phyloP scores from a whole-genome alignment of 2,113 vertebrate species.

The Sitta europaea region DNA sequence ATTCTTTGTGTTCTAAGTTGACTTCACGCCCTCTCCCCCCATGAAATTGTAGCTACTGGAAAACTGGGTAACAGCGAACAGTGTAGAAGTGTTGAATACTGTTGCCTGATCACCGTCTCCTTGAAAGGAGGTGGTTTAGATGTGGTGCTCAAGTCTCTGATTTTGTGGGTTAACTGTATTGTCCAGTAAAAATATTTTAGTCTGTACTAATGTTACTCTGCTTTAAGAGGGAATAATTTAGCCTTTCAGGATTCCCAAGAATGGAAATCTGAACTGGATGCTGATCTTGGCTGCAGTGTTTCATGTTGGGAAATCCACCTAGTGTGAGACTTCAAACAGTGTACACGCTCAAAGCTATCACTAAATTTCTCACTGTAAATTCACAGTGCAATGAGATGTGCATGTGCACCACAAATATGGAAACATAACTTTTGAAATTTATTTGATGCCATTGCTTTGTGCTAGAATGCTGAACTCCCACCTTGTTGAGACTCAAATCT shows the following conservation, averaged over 20 bases:
- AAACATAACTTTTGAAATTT: neutral
- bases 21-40: too few species aligned
- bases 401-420: neutral
- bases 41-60: neutral
- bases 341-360: neutral
- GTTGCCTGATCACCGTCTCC: neutral
- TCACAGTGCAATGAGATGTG: accelerated
- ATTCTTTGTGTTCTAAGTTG: neutral
- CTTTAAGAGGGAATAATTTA: neutral
- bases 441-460: neutral
- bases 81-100: neutral
- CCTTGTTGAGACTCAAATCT: neutral
- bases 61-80: neutral
- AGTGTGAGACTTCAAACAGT: neutral
- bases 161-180: neutral
- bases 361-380: neutral
- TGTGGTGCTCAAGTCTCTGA: neutral
- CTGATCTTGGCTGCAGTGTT: neutral
- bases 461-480: neutral
- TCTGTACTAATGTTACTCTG: neutral
- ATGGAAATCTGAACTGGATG: neutral
- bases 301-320: neutral
- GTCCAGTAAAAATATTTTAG: constrained; percentile 11
- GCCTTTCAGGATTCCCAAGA: neutral
- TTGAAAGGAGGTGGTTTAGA: neutral